Conservation (phyloP, 2,113 vertebrate species). For the Theristicus caerulescens region DNA sequence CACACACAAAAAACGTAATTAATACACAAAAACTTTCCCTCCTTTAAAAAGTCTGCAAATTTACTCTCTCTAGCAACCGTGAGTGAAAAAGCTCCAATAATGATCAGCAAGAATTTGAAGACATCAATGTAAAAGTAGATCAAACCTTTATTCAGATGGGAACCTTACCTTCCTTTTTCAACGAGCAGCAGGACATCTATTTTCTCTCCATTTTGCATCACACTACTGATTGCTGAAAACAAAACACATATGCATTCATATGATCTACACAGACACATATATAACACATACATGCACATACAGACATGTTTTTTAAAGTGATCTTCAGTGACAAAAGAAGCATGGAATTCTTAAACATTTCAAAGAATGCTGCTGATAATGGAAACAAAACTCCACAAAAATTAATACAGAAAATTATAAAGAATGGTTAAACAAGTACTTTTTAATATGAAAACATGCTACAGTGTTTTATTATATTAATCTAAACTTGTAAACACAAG, state of each 20-base stretch:
- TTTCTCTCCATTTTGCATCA: slow-evolving; percentile 88
- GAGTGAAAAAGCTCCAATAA: neutral
- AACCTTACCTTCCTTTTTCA: slow-evolving; percentile 89
- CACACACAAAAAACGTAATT: neutral
- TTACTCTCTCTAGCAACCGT: neutral
- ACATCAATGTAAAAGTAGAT: neutral
- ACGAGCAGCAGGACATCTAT: slow-evolving; percentile 90
- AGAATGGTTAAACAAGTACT: neutral
- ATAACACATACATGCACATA: neutral
- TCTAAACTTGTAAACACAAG: neutral
- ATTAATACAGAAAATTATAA: neutral
- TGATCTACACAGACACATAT: neutral
- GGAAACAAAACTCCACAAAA: neutral
- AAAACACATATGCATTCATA: neutral
- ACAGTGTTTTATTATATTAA: neutral
- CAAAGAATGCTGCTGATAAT: neutral
- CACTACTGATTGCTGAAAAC: slow-evolving; percentile 82
- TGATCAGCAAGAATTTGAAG: neutral
- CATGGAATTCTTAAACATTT: neutral
- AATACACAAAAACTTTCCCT: slow-evolving; percentile 3
- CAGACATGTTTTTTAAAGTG: neutral
- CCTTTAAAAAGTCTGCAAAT: neutral
- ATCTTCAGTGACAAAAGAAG: neutral
- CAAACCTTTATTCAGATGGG: neutral
- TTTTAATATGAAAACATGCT: neutral